Conservation (phyloP, 1,140 invertebrate species). For the Magallana angulata region DNA sequence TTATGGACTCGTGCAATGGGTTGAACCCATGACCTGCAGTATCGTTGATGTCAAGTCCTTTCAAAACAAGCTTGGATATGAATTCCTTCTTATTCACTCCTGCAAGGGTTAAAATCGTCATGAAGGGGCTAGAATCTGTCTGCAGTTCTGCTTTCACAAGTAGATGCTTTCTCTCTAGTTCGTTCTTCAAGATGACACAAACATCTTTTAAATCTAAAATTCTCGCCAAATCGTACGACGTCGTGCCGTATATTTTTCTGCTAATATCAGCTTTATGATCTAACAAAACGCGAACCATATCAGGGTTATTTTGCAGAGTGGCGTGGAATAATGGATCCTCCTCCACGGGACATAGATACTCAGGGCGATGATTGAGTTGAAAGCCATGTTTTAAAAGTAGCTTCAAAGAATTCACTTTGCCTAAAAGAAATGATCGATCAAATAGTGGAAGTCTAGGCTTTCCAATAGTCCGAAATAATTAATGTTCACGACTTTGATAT, state of each 20-base stretch:
- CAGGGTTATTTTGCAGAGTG: background rate
- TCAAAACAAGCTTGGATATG: background rate
- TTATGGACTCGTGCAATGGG: conserved; percentile 20
- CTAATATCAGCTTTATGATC: conserved; percentile 3
- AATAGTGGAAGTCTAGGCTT: too few species aligned
- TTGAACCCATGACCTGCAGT: background rate
- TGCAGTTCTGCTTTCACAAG: background rate
- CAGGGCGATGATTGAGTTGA: background rate
- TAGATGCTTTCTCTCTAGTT: background rate
- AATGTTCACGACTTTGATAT: too few species aligned
- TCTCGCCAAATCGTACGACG: background rate
- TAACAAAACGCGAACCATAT: conserved; percentile 20
- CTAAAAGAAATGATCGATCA: background rate
- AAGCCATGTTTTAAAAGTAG: conserved; percentile 24
- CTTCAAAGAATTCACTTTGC: conserved; percentile 2
- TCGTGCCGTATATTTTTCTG: conserved; percentile 21
- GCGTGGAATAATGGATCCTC: conserved; percentile 31
- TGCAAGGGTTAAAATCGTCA: conserved; percentile 20
- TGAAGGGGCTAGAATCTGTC: background rate
- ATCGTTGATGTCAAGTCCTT: conserved; percentile 4
- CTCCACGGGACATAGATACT: conserved; percentile 3
- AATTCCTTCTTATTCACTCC: conserved; percentile 25
- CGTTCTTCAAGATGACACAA: background rate
- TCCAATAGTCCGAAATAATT: too few species aligned
- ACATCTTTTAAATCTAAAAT: conserved; percentile 26